Base-by-base conservation (phyloP, 2,888 invertebrate genomes). In the Agrotis ipsilon region DNA sequence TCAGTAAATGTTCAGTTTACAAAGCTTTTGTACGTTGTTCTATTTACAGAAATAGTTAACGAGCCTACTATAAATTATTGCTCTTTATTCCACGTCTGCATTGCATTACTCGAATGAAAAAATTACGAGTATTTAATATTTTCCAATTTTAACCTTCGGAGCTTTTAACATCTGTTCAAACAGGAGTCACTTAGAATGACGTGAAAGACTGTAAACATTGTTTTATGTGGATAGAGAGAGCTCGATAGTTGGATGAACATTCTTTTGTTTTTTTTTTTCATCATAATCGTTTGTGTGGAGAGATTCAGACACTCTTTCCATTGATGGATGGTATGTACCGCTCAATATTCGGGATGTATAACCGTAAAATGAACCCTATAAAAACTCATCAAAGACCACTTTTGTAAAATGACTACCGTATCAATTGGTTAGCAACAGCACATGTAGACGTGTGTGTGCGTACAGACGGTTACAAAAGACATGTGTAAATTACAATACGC, bases 131-230 rank as follows among this genome's bases (percentile, higher is more conserved):
- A 71, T 74, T 76, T 69, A 65, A 73, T 71, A 69, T 75, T 71
- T 81, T 62, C 43, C 58, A 24, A 62, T 64, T 80, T 78, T 78
- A 84, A 88, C 87, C 87, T 89, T 87, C 82, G 66, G 48, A 82
- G 65, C 51, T 85, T 75, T 83, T 75, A 77, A 80, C 90, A 89
- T 80, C 88, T 90, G 89, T 86, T 60, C 81, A 89, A 87, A 90
- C 86, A 86, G 65, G 68, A 81, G 80, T 86, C 82, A 87, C 81
- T 85, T 79, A 83, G 76, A 76, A 83, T 83, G 80, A 86, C 80
- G 70, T 51, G 68, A 62, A 21, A 87, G 81, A 87, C 84, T 88
- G 88, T 89, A 73, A 84, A 82, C 67, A 82, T 84, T 86, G 86
- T 88, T 89, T 88, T 82, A 86, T 88, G 85, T 86, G 85, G 75